Base-by-base conservation (phyloP, 2,797 vertebrate genomes). In the Phataginus tetradactyla region DNA sequence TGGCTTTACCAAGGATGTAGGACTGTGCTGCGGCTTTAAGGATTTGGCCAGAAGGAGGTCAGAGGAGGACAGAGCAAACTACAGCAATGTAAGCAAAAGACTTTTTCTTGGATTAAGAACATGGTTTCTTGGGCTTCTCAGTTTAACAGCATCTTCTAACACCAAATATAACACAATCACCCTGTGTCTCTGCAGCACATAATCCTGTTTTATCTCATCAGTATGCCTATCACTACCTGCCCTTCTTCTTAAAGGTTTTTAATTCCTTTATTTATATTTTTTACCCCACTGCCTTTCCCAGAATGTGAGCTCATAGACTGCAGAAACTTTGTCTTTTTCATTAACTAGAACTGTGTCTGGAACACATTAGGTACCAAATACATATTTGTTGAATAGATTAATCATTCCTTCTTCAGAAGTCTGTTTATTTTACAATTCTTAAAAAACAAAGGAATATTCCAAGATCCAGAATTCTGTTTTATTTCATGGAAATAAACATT, bases 61-160 rank as follows among this genome's bases (percentile, higher is more conserved):
- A 97, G 90, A 78, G 77, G 81, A 96, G 95, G 90, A 96, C 94
- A 98, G 88, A 90, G 87, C 74, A 97, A 96, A 96, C 77, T 85
- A 87, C 84, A 96, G 78, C 51, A 92, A 95, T 75, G 85, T 68
- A 96, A 92, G 75, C 75, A 94, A 64, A 86, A n/a, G 75, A 53
- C 71, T 90, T 96, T 94, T 96, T 96, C 96, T 97, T 97, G 94
- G 95, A 95, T 86, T 95, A 77, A 93, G 86, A 69, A 93, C 94
- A 77, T 59, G 37, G 72, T 92, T 98, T 97, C 85, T 61, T 90
- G 77, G 64, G 51, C 75, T 96, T 96, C 91, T 94, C 71, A 75
- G 39, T 78, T 95, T 94, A 88, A 92, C 69, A 90, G 91, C 80
- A 85, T 77, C 72, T 55, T 61, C 90, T 96, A 92, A 86, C 69